Evolutionary conservation across 1,140 invertebrate species (phyloP), one percentile per base, ranked within the genome.

Genomic region (Mesaphorura yosii): DNA sequence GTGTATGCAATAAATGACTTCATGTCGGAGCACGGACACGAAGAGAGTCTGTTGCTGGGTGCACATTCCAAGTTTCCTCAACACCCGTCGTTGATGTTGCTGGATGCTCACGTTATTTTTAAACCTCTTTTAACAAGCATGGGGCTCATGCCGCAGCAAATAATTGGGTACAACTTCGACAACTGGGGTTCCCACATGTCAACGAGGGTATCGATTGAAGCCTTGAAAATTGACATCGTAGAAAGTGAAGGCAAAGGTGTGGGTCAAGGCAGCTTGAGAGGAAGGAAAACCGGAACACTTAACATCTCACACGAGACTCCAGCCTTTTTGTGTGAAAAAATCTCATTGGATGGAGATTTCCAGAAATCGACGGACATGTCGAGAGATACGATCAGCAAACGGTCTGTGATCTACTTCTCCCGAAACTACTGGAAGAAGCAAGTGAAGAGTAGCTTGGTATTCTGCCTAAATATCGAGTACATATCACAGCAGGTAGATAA

Each of bases 91-190:
- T 75, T 88, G 2, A 79, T 86, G 67, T 69, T 91, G 40, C 70
- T 90, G 48, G 88, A 93, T 70, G 88, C 88, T 17, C 88, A 92
- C 74, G 74, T 90, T n/a, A 89, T 92, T 57, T 93, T 93, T 69
- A 84, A 90, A 66, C 87, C 88, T 1, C 72, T 93, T 47, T 69
- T 92, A 7, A 80, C 84, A 0, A 84, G 83, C 34, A 71, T 92
- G 6, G 87, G 86, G 19, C 83, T 91, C 1, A 88, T 88, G 74
- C 84, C 86, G 1, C 82, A 88, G 65, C 86, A 89, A 72, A 83
- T 89, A 76, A 75, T 78, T 40, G 66, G 64, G n/a, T 59, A 67
- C 26, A 63, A 81, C 0, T 73, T 90, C 55, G 86, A 92, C 64
- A 88, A 87, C 47, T 81, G 92, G 64, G 90, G 89, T 5, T 89